Evolutionary conservation across 2,797 vertebrate genomes (phyloP), one percentile per base, ranked within the genome.

Genomic region (Thalassophryne amazonica): DNA sequence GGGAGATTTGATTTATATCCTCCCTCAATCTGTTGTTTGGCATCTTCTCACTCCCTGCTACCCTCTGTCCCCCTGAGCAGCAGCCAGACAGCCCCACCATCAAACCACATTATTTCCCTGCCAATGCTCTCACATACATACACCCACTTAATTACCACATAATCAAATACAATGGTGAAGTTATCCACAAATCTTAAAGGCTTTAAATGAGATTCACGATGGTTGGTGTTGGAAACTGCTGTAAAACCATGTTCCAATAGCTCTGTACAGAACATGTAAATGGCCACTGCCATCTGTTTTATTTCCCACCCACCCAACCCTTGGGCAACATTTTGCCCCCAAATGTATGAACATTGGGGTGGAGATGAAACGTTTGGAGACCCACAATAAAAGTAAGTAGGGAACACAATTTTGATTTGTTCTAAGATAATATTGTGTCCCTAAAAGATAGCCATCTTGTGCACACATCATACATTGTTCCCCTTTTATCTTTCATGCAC

Each of bases 1-100:
- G 76, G 77, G 80, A 81, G 62, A 76, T 79, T 84, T 83, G 77
- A 85, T 84, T 87, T 84, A 86, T 85, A 81, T 79, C 79, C 79
- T 68, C 69, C 72, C 70, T 75, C 74, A 74, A 77, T 82, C 77
- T 84, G 80, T 81, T 81, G 76, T 77, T 84, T 73, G 69, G 80
- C 73, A 81, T 81, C 80, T 61, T 70, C 51, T 71, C 63, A 52
- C 60, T 78, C 70, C 72, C 64, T 66, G 60, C 72, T 65, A 62
- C 51, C 70, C 69, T 56, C 46, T 48, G 56, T 70, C 54, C 60
- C 74, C 75, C 21, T 27, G 60, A 78, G 73, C 30, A 56, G 52
- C 21, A 76, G 51, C 20, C 5, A 67, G 60, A 43, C 73, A 80
- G 70, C 43, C 41, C 60, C 70, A 62, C 54, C 66, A 76, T 83